phyloP scores from a whole-genome alignment of 92 coral and sea anemone genomes.

The Palythoa heliodiscus region DNA sequence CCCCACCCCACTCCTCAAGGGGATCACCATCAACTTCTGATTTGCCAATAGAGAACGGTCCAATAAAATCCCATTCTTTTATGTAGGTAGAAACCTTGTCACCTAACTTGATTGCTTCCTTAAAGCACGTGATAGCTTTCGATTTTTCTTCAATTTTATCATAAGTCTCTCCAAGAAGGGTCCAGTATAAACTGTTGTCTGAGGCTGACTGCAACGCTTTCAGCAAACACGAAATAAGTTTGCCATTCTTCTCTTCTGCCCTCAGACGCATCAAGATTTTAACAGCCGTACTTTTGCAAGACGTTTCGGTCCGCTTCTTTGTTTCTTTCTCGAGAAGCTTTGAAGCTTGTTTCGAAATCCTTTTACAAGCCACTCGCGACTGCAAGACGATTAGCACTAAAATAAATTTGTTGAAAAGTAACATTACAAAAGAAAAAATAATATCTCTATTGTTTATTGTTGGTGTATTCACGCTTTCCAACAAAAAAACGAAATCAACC shows the following conservation, averaged over 20 bases:
- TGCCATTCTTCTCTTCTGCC: constrained; percentile 64
- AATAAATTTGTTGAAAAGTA: constrained; percentile 2
- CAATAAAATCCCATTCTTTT: constrained; percentile 86
- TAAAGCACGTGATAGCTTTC: constrained; percentile 78
- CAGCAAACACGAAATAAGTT: constrained; percentile 69
- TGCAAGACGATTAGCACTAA: background rate
- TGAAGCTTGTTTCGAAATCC: constrained; percentile 54
- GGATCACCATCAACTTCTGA: constrained; percentile 97
- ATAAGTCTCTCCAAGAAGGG: constrained; percentile 77
- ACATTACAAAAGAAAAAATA: background rate
- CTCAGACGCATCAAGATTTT: constrained; percentile 70
- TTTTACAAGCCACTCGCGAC: constrained; percentile 31
- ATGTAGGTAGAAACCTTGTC: constrained; percentile 78
- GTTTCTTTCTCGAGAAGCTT: constrained; percentile 75
- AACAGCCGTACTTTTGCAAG: constrained; percentile 62
- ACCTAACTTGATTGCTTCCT: constrained; percentile 71
- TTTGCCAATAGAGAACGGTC: constrained; percentile 93
- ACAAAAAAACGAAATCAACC: background rate
- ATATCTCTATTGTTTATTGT: background rate
- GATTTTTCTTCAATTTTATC: constrained; percentile 51
- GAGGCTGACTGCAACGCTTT: constrained; percentile 61
- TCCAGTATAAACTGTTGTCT: constrained; percentile 72
- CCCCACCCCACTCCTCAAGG: constrained; percentile 91
- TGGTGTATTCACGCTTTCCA: background rate
- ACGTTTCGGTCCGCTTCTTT: constrained; percentile 44